Conservation (phyloP, 2,113 vertebrate genomes). For the Dunckerocampus dactyliophorus region DNA sequence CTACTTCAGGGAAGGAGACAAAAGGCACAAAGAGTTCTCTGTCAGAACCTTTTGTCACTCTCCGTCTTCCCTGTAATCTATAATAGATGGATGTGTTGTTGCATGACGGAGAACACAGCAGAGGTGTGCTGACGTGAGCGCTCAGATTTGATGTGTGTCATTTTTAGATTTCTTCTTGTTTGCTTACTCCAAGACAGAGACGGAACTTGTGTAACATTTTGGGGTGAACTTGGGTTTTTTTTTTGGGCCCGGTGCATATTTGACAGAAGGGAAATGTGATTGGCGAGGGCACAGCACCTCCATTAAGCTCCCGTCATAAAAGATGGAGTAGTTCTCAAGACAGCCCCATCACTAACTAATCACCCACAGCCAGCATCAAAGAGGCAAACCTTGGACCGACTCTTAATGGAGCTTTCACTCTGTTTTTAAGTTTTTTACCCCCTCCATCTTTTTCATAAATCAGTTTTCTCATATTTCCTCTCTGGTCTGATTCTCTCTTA, state of each 20-base stretch:
- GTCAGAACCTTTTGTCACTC: slow-evolving; percentile 38
- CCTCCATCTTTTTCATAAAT: not conserved
- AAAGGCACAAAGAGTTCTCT: slow-evolving; percentile 42
- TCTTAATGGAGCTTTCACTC: slow-evolving; percentile 42
- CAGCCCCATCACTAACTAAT: slow-evolving; percentile 60
- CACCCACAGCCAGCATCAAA: slow-evolving; percentile 44
- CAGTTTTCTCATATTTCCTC: slow-evolving; percentile 18
- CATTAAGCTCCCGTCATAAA: slow-evolving; percentile 55
- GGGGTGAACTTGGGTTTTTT: slow-evolving; percentile 18
- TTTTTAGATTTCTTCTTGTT: slow-evolving; percentile 19
- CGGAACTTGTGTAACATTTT: slow-evolving; percentile 7
- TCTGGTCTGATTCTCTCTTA: slow-evolving; percentile 17
- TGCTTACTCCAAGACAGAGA: slow-evolving; percentile 6
- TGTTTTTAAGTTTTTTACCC: slow-evolving; percentile 11
- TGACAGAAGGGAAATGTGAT: slow-evolving; percentile 15
- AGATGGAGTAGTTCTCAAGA: slow-evolving; percentile 51
- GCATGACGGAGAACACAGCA: slow-evolving; percentile 52
- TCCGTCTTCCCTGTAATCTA: slow-evolving; percentile 57
- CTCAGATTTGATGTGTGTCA: slow-evolving; percentile 2
- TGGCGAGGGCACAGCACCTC: slow-evolving; percentile 32
- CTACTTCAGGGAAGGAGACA: slow-evolving; percentile 45
- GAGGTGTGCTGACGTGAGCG: slow-evolving; percentile 9
- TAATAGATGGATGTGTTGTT: slow-evolving; percentile 67
- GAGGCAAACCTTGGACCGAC: slow-evolving; percentile 45
- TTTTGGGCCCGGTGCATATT: slow-evolving; percentile 22